Evolutionary conservation across 2,797 vertebrate species (phyloP).

Genomic region (Balearica regulorum): DNA sequence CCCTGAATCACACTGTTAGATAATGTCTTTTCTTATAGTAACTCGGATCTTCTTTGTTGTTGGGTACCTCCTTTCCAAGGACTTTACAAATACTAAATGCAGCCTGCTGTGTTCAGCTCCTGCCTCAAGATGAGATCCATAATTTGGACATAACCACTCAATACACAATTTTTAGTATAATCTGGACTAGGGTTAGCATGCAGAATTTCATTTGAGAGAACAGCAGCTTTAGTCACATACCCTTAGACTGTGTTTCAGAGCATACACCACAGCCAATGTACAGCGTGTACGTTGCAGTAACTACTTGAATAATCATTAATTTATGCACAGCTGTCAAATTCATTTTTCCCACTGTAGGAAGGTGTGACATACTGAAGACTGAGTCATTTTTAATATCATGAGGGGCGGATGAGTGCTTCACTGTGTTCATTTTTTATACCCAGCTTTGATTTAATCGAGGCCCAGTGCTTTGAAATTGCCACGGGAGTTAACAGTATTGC

Average conservation of each 20-base stretch:
- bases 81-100: not conserved
- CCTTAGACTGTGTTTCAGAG: not conserved
- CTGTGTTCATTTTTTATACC: not conserved
- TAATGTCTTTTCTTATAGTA: not conserved
- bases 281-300: not conserved
- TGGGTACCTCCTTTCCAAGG: not conserved
- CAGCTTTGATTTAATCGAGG: not conserved
- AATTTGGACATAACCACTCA: not conserved
- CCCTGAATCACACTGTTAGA: not conserved
- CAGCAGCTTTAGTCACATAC: not conserved
- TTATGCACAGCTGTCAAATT: not conserved
- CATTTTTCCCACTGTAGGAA: not conserved
- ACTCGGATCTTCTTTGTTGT: not conserved
- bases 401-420: not conserved
- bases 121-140: not conserved
- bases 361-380: not conserved
- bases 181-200: not conserved
- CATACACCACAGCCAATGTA: not conserved
- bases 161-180: not conserved
- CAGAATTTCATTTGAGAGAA: not conserved
- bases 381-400: not conserved
- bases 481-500: not conserved
- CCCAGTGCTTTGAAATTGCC: not conserved
- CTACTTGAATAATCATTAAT: not conserved
- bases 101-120: not conserved